A percentile compares a stretch with the other conserved stretches of the same genome.
These are phyloP conservation scores for Drosophila diplacantha DNA, from an alignment of 2,888 invertebrate genomes.

Conservation along the genomic window DNA sequence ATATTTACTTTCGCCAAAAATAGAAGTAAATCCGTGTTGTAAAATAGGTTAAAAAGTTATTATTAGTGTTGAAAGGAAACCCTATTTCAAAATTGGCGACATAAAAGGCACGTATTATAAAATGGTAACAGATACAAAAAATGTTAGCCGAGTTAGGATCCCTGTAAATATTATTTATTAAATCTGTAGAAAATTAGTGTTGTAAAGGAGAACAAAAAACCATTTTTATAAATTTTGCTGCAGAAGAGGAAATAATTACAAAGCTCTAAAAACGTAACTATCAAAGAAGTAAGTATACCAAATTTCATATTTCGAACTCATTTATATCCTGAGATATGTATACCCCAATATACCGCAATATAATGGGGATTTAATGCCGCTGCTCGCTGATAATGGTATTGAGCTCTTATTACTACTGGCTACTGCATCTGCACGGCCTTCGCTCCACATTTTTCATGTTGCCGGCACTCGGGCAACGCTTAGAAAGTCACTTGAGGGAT, in stretches of 20 bases:
- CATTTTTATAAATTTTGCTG: not conserved
- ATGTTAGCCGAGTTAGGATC: too few species aligned
- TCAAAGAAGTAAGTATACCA: not conserved
- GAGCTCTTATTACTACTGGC: slow-evolving; percentile 28
- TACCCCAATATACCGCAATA: slow-evolving; percentile 1
- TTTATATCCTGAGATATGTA: slow-evolving; percentile 1
- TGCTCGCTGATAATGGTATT: slow-evolving; percentile 30
- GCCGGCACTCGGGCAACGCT: slow-evolving; percentile 51
- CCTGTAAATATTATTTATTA: not conserved
- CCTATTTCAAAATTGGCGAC: too few species aligned
- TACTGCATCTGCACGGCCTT: slow-evolving; percentile 27
- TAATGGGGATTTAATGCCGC: slow-evolving; percentile 48
- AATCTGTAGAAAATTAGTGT: not conserved
- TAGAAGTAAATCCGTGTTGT: too few species aligned
- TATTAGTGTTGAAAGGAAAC: not conserved
- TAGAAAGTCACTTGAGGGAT: slow-evolving; percentile 60
- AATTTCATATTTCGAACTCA: not conserved
- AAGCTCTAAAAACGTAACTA: too few species aligned
- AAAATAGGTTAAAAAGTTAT: not conserved
- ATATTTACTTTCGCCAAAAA: too few species aligned
- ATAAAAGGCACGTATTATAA: too few species aligned
- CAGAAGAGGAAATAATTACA: not conserved
- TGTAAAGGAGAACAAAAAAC: not conserved
- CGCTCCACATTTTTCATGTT: slow-evolving; percentile 69
- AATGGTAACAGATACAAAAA: too few species aligned